Base-by-base conservation (phyloP, 2,888 invertebrate genomes). In the Spodoptera exigua region DNA sequence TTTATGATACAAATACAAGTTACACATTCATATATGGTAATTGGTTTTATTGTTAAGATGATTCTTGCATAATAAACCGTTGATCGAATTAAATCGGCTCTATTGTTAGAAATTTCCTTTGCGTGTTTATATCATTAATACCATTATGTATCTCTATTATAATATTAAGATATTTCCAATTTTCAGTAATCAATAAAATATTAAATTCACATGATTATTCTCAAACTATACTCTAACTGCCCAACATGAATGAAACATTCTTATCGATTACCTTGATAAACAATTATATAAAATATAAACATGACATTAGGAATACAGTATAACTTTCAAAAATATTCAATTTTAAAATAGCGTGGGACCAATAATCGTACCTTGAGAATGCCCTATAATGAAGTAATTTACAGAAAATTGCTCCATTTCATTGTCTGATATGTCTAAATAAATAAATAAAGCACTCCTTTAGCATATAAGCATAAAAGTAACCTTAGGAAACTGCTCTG, bases 1-100 rank as follows among this genome's bases (percentile, higher is more conserved):
- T 60, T 54, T 45, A 48, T 43, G 16, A 49, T n/a, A 46, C 40
- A 4, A 27, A 49, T n/a, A 46, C 40, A 4, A 27, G 17, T 54
- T 21, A n/a, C 10, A 39, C 11, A 67, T 47, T 51, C 32, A 35
- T 27, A 35, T 27, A 48, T 40, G 43, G 21, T 47, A 14, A 35
- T 64, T 40, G 32, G 10, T 66, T 59, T 47, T 56, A 47, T 43
- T 61, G 48, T 43, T 47, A 52, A 41, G 32, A 49, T 46, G 36
- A 49, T 66, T 45, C 7, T 13, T 39, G 40, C 40, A 37, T 36
- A 36, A 44, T 56, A 43, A 32, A 41, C 34, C 54, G 46, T 41
- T 43, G 47, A 54, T 65, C 43, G 45, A 34, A 18, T 67, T n/a
- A 5, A 44, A 45, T 44, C 21, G 32, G 55, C 43, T 41, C 32